These are phyloP conservation scores for Ophioderma brevispina DNA, from an alignment of 35 echinoderm and acorn worm species.

Conservation along the genomic window DNA sequence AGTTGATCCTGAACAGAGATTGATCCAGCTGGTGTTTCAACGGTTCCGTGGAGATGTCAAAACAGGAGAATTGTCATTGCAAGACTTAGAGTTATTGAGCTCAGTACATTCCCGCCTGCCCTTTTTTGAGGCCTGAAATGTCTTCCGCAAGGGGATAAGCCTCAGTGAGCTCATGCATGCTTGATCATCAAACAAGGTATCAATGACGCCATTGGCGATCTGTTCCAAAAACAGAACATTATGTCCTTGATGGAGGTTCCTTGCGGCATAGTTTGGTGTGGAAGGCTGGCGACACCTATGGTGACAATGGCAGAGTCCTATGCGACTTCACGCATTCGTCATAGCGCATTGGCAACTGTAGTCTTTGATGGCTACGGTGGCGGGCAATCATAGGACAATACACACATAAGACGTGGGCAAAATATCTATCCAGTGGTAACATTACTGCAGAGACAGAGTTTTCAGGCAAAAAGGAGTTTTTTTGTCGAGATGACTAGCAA, in stretches of 20 bases:
- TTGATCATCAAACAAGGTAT: neutral
- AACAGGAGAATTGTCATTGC: conserved; percentile 18
- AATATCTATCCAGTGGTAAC: conserved; percentile 47
- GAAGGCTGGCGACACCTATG: conserved; percentile 36
- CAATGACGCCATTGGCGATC: neutral
- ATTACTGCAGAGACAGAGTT: conserved; percentile 41
- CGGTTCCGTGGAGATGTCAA: conserved; percentile 8
- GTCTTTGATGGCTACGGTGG: conserved; percentile 63
- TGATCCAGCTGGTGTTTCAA: conserved; percentile 60
- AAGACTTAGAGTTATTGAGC: conserved; percentile 43
- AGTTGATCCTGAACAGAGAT: conserved; percentile 41
- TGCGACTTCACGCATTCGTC: neutral
- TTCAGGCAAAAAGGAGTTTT: conserved; percentile 51
- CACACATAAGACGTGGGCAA: conserved; percentile 41
- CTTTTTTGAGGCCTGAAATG: conserved; percentile 1
- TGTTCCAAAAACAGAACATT: conserved; percentile 31
- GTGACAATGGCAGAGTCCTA: conserved; percentile 17
- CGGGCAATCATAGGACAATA: conserved; percentile 44
- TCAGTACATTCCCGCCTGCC: conserved; percentile 8
- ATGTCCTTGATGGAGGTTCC: conserved; percentile 61
- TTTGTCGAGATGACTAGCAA: conserved; percentile 46
- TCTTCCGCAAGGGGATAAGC: conserved; percentile 41
- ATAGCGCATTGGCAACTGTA: conserved; percentile 29
- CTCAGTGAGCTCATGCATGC: conserved; percentile 23
- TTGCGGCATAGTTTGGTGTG: conserved; percentile 33